Conservation (phyloP, 2,797 vertebrate species). For the Myotis daubentonii region DNA sequence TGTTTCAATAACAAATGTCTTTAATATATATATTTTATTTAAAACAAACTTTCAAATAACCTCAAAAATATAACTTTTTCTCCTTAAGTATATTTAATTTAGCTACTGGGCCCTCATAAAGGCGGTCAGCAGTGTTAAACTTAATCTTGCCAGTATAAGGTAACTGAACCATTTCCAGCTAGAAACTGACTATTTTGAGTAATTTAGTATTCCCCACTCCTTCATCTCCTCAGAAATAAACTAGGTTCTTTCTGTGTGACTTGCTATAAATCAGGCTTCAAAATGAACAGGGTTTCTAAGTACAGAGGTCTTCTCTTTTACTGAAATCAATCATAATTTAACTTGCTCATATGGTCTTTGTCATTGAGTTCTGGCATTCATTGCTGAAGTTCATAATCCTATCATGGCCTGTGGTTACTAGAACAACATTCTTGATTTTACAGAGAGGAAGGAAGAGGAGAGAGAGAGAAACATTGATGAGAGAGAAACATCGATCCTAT, state of each 20-base stretch:
- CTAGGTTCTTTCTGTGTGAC: constrained; percentile 24
- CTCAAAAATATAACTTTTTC: not conserved
- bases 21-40: constrained; percentile 12
- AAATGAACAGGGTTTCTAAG: constrained; percentile 12
- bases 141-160: constrained; percentile 5
- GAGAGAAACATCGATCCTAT: too few species aligned
- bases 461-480: too few species aligned
- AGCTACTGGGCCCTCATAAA: not conserved
- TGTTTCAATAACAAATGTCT: constrained; percentile 4
- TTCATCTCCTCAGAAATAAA: constrained; percentile 23
- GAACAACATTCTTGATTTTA: not conserved
- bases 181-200: not conserved
- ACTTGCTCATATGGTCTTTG: constrained; percentile 27
- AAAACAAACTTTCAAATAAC: constrained; percentile 37
- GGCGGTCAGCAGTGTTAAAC: not conserved
- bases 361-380: constrained; percentile 37
- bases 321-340: constrained; percentile 24
- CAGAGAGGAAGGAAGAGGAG: too few species aligned
- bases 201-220: not conserved
- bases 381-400: not conserved
- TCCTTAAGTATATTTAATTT: constrained; percentile 14
- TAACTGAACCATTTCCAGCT: constrained; percentile 22
- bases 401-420: not conserved
- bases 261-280: constrained; percentile 37
- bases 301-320: not conserved